phyloP scores from a whole-genome alignment of 1,140 invertebrate species.

The Homalodisca vitripennis region DNA sequence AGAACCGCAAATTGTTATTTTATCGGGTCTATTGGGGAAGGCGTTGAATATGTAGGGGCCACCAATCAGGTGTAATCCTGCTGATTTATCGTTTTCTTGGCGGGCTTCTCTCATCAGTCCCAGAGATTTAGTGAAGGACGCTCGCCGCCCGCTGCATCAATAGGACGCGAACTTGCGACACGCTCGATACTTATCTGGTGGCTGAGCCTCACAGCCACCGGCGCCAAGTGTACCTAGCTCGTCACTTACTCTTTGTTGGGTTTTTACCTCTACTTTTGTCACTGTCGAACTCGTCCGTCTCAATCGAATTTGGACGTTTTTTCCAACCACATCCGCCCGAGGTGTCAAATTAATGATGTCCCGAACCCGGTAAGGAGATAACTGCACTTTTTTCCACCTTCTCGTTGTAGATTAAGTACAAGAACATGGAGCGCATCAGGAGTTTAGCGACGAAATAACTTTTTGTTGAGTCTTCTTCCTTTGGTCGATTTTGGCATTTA shows the following conservation, averaged over 20 bases:
- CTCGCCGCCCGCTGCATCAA: neutral
- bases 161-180: too few relatives aligned
- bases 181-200: neutral
- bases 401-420: too few relatives aligned
- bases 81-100: slow-evolving; percentile 7
- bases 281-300: neutral
- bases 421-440: too few relatives aligned
- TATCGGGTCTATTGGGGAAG: neutral
- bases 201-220: neutral
- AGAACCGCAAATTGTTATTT: slow-evolving; percentile 24
- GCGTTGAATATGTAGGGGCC: slow-evolving; percentile 19
- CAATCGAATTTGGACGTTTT: neutral
- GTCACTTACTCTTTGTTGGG: neutral
- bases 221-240: too few relatives aligned
- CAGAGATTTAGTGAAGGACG: slow-evolving; percentile 4
- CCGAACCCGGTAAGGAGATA: too few relatives aligned
- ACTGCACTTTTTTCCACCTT: too few relatives aligned
- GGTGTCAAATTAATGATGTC: too few relatives aligned
- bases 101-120: slow-evolving; percentile 6
- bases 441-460: too few relatives aligned
- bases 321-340: too few relatives aligned
- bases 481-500: too few relatives aligned
- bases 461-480: too few relatives aligned
- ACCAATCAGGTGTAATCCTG: slow-evolving; percentile 23
- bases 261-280: neutral